A percentile compares a stretch with the other conserved stretches of the same genome.
phyloP scores from a whole-genome alignment of 35 echinoderm and acorn worm genomes.

The Acanthaster planci region DNA sequence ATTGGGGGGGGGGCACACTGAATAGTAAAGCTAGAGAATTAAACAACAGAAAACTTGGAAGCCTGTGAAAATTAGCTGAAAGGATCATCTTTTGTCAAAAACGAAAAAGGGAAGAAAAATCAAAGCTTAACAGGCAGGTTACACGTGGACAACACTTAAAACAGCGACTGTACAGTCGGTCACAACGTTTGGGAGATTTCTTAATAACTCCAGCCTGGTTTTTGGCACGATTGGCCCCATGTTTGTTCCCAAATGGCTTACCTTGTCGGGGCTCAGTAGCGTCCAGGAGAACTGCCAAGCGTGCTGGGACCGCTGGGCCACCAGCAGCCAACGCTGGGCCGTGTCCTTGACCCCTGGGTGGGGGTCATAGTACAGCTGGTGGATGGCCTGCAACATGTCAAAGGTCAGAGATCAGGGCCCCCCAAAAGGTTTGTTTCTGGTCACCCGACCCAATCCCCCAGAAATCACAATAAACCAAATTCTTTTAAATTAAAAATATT shows the following conservation, averaged over 20 bases:
- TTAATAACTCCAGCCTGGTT: too few species aligned
- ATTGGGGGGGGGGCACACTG: too few species aligned
- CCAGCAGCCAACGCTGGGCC: conserved; percentile 87
- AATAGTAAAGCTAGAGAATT: too few species aligned
- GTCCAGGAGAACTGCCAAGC: conserved; percentile 97
- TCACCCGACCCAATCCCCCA: not conserved
- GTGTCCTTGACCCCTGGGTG: conserved; percentile 76
- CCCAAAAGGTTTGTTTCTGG: not conserved
- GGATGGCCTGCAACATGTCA: conserved; percentile 67
- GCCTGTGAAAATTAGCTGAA: too few species aligned
- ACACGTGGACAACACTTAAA: too few species aligned
- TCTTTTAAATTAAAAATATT: not conserved
- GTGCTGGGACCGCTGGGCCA: conserved; percentile 86
- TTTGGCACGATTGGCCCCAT: not conserved
- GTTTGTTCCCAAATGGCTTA: conserved; percentile 20
- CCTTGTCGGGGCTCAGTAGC: conserved; percentile 77
- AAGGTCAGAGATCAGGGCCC: not conserved
- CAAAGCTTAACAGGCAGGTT: too few species aligned
- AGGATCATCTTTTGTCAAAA: too few species aligned
- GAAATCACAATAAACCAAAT: not conserved
- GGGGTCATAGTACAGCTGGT: conserved; percentile 91
- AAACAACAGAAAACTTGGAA: too few species aligned
- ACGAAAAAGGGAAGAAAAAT: too few species aligned
- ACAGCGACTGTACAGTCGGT: too few species aligned
- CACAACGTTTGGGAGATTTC: too few species aligned